A percentile compares a stretch with the other conserved stretches of the same genome.
Conservation (phyloP, 2,888 invertebrate species). For the Brassicogethes aeneus region DNA sequence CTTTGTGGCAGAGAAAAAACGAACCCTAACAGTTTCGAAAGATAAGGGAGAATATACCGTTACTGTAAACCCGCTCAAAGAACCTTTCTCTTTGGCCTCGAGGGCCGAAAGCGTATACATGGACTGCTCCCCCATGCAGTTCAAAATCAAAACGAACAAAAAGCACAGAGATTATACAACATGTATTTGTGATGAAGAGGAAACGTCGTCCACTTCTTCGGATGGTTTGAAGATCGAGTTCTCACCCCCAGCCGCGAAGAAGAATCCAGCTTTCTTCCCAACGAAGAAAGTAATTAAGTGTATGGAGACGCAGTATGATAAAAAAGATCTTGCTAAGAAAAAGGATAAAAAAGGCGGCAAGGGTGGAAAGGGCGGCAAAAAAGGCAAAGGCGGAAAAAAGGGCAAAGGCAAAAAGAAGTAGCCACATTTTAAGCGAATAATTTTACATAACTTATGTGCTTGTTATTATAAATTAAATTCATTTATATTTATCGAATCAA, state of each 20-base stretch:
- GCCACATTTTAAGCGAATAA: no score
- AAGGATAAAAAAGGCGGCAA: background rate
- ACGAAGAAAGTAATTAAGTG: background rate
- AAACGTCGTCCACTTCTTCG: background rate
- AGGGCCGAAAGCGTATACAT: conserved; percentile 49
- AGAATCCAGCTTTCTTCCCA: background rate
- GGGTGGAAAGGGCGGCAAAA: background rate
- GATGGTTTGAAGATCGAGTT: background rate
- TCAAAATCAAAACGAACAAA: conserved; percentile 55
- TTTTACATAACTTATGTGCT: no score
- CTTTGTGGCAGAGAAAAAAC: background rate
- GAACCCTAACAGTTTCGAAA: conserved; percentile 43
- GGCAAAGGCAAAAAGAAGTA: conserved; percentile 1
- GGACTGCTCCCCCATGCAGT: conserved; percentile 58
- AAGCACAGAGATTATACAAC: conserved; percentile 37
- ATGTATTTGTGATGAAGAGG: background rate
- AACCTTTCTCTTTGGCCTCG: conserved; percentile 44
- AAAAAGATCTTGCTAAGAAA: background rate
- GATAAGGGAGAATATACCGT: conserved; percentile 57
- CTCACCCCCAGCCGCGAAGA: background rate
- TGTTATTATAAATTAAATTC: no score
- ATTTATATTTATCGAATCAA: no score
- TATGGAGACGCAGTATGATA: background rate
- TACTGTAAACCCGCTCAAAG: conserved; percentile 58
- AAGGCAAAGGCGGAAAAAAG: background rate